These are phyloP conservation scores for Lindbergichthys nudifrons DNA, from an alignment of 2,797 vertebrate species.

Conservation along the genomic window DNA sequence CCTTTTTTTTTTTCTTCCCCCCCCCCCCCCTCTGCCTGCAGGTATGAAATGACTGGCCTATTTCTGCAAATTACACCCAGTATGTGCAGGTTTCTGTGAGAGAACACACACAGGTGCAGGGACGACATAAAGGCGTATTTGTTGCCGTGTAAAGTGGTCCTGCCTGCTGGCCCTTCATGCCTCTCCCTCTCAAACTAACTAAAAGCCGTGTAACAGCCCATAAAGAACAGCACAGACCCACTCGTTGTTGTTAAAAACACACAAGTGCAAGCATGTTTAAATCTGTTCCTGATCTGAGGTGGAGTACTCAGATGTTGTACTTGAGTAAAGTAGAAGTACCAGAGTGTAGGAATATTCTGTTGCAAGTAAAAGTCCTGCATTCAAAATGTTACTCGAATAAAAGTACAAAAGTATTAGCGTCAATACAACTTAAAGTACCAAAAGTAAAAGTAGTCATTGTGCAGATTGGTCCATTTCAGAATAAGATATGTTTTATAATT, in stretches of 20 bases:
- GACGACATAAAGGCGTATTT: slow-evolving; percentile 61
- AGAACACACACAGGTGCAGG: slow-evolving; percentile 60
- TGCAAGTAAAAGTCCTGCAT: no score
- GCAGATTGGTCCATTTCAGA: no score
- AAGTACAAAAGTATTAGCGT: no score
- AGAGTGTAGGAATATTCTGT: no score
- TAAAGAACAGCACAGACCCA: slow-evolving; percentile 2
- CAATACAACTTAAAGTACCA: no score
- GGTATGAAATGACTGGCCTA: slow-evolving; percentile 66
- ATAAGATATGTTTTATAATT: no score
- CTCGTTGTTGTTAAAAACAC: neutral
- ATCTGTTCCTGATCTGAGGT: slow-evolving; percentile 9
- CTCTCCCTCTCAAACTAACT: slow-evolving; percentile 35
- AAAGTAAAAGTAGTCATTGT: no score
- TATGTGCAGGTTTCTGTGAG: slow-evolving; percentile 58
- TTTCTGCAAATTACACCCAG: slow-evolving; percentile 73
- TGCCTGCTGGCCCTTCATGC: slow-evolving; percentile 43
- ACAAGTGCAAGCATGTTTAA: slow-evolving; percentile 1
- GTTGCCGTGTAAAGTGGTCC: slow-evolving; percentile 46
- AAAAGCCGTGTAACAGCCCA: slow-evolving; percentile 19
- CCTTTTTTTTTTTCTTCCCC: slow-evolving; percentile 2
- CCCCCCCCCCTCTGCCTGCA: slow-evolving; percentile 38
- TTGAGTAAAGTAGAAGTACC: no score
- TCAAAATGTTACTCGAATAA: no score
- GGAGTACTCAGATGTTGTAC: no score